These are phyloP conservation scores for Monopis laevigella DNA, from an alignment of 2,888 invertebrate genomes.

Conservation along the genomic window DNA sequence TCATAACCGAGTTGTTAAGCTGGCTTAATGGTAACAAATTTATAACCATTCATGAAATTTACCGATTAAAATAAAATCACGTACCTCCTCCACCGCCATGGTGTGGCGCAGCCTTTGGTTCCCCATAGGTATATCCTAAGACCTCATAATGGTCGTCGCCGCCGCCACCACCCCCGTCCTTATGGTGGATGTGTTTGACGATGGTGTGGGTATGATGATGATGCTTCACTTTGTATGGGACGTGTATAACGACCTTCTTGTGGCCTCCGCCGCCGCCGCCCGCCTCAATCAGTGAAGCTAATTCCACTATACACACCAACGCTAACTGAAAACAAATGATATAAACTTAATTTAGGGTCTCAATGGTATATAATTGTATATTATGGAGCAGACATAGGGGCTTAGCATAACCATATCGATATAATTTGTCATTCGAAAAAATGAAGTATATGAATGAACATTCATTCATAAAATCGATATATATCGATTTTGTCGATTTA, in stretches of 20 bases:
- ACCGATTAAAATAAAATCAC: slow-evolving; percentile 10
- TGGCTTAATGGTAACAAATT: no score
- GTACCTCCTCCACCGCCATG: no score
- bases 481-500: no score
- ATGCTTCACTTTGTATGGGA: slow-evolving; percentile 79
- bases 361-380: no score
- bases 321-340: slow-evolving; percentile 38
- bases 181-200: slow-evolving; percentile 76
- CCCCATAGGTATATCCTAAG: slow-evolving; percentile 72
- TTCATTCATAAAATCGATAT: no score
- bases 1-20: no score
- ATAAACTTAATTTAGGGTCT: no score
- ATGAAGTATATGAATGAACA: no score
- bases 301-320: slow-evolving; percentile 43
- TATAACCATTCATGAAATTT: no score
- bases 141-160: slow-evolving; percentile 73
- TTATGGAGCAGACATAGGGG: no score
- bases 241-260: slow-evolving; percentile 81
- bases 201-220: slow-evolving; percentile 82
- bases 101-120: slow-evolving; percentile 49
- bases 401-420: no score
- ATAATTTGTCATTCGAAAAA: no score
- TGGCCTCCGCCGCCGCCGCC: slow-evolving; percentile 64
- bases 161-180: slow-evolving; percentile 61
- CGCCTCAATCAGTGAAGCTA: slow-evolving; percentile 38